Base-by-base conservation (phyloP, 2,888 invertebrate genomes). In the Dilophus febrilis region DNA sequence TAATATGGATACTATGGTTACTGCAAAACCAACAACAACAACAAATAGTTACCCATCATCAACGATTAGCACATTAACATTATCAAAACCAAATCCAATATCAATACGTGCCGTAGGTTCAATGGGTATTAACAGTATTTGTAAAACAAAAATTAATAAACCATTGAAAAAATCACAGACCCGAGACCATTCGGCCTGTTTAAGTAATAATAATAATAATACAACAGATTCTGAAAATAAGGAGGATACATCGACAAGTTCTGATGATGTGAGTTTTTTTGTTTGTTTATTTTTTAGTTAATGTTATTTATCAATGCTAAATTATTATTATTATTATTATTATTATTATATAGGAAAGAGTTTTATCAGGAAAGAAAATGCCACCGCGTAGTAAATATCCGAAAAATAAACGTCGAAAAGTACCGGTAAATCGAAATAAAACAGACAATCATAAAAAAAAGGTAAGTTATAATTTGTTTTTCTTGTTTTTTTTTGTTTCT, bases 161-260 rank as follows among this genome's bases (percentile, higher is more conserved):
- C 49, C 64, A 48, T 50, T 58, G 46, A 35, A 53, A 54, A 7
- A 59, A 57, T 43, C 65, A 66, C 47, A 64, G 62, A 29, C 52
- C 64, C 2, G 45, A 11, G 13, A 12, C 17, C 3, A 13, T 6
- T 11, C 13, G 16, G 7, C 14, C 17, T 16, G 16, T 12, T 22
- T 22, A 22, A 44, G 44, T 40, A 45, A 40, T 40, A 35, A 34
- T 28, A 42, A 41, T 31, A 44, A 40, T 36, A 44, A 42, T 34
- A 42, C 14, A 16, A 49, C 53, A 6, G 51, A 67, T 61, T 49
- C 61, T 14, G 68, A 69, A 36, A 74, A 74, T 44, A 57, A 59
- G 42, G 72, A 74, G 48, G 74, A 74, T 51, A 74, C 78, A 51
- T 81, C 80, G 50, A n/a, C n/a, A n/a, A 70, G 79, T 67, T 72